Conservation (phyloP, 2,888 invertebrate species). For the Criorhina ranunculi region DNA sequence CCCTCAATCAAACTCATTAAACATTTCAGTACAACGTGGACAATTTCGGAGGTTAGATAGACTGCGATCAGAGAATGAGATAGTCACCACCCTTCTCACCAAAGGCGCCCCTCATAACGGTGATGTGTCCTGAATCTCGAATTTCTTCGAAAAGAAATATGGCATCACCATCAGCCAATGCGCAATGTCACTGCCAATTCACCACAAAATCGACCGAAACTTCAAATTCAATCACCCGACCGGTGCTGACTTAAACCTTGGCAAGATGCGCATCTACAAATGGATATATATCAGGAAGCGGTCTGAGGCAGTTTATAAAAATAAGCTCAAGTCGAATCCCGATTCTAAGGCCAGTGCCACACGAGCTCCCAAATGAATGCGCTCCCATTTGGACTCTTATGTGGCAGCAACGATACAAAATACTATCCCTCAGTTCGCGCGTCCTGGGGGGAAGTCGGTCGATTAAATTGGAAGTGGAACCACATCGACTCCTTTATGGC, state of each 20-base stretch:
- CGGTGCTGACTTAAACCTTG: neutral
- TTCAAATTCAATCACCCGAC: neutral
- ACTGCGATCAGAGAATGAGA: neutral
- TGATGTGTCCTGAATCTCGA: neutral
- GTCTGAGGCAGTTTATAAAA: no score
- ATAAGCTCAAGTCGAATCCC: no score
- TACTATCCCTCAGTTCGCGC: no score
- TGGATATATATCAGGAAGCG: no score
- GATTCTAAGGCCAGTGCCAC: no score
- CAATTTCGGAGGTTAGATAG: neutral
- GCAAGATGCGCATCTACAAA: neutral
- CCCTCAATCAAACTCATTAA: neutral
- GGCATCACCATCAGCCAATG: neutral
- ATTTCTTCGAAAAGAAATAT: neutral
- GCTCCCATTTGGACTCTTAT: no score
- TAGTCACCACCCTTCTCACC: neutral
- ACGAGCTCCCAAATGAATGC: no score
- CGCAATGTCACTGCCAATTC: neutral
- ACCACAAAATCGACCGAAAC: neutral
- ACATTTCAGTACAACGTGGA: neutral
- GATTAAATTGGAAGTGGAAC: no score
- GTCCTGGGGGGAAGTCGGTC: no score
- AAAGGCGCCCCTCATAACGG: neutral
- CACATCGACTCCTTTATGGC: no score
- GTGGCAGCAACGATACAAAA: no score